Percentiles rank a stretch among this genome's conserved stretches.
Evolutionary conservation across 2,797 vertebrate species (phyloP).

Genomic region (Malurus leucopterus): DNA sequence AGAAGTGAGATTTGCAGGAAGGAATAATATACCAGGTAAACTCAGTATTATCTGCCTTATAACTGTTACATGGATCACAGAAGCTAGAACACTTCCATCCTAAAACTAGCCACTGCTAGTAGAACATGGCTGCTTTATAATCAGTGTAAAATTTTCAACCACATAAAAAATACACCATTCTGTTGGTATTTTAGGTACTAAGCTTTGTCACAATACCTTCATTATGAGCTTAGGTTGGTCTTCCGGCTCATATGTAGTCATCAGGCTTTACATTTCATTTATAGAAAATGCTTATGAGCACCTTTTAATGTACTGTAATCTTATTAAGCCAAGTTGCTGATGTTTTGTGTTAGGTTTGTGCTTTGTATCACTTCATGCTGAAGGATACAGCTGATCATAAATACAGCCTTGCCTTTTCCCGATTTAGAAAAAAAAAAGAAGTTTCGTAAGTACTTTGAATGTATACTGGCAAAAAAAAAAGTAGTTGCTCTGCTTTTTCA

Average conservation of each 20-base stretch:
- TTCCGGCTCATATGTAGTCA: constrained; percentile 58
- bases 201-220: constrained; percentile 20
- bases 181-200: background rate
- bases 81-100: background rate
- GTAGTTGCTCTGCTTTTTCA: background rate
- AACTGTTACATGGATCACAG: background rate
- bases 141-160: background rate
- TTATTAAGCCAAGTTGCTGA: constrained; percentile 54
- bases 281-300: constrained; percentile 74
- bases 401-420: background rate
- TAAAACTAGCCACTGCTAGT: background rate
- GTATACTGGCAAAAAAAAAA: background rate
- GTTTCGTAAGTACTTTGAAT: background rate
- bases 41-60: background rate
- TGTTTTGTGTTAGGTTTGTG: background rate
- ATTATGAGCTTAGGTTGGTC: constrained; percentile 59
- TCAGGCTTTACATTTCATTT: constrained; percentile 76
- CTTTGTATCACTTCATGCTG: background rate
- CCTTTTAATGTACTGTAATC: constrained; percentile 70
- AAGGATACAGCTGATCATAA: background rate
- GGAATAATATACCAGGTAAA: background rate
- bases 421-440: background rate
- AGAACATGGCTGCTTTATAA: background rate
- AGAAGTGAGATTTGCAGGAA: background rate
- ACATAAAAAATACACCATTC: background rate